Conservation (phyloP, 2,888 invertebrate species). For the Julus scandinavius region DNA sequence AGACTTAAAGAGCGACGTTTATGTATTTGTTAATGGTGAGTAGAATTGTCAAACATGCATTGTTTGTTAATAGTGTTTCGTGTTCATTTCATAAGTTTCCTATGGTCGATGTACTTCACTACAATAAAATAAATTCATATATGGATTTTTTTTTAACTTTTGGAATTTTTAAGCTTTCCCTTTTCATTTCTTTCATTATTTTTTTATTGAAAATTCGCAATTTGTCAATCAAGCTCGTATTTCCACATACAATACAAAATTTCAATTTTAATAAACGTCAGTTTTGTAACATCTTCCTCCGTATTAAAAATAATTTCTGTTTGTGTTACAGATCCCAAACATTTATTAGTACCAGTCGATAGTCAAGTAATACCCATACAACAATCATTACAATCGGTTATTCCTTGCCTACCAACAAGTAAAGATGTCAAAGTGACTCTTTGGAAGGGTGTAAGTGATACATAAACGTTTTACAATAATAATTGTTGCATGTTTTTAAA, state of each 20-base stretch:
- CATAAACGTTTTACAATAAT: not conserved
- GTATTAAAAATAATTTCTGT: not conserved
- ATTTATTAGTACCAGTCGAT: constrained; percentile 44
- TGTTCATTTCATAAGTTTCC: not conserved
- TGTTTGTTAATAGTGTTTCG: not conserved
- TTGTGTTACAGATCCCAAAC: constrained; percentile 14
- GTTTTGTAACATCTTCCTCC: not conserved
- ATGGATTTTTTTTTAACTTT: no score
- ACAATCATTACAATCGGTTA: not conserved
- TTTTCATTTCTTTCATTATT: no score
- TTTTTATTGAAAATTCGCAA: no score
- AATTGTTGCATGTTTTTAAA: not conserved
- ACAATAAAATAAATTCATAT: no score
- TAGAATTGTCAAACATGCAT: not conserved
- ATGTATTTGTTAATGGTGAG: constrained; percentile 55
- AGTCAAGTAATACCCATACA: not conserved
- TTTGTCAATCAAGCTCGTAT: no score
- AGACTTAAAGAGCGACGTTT: constrained; percentile 21
- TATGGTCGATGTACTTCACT: no score
- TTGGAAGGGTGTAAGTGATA: constrained; percentile 51
- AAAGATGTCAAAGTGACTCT: constrained; percentile 44
- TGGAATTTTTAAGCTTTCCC: no score
- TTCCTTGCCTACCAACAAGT: constrained; percentile 53
- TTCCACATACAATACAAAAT: no score
- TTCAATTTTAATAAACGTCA: no score